Percentiles rank a stretch among this genome's conserved stretches.
Evolutionary conservation across 2,888 invertebrate species (phyloP).

Genomic region (Liposcelis brunnea): DNA sequence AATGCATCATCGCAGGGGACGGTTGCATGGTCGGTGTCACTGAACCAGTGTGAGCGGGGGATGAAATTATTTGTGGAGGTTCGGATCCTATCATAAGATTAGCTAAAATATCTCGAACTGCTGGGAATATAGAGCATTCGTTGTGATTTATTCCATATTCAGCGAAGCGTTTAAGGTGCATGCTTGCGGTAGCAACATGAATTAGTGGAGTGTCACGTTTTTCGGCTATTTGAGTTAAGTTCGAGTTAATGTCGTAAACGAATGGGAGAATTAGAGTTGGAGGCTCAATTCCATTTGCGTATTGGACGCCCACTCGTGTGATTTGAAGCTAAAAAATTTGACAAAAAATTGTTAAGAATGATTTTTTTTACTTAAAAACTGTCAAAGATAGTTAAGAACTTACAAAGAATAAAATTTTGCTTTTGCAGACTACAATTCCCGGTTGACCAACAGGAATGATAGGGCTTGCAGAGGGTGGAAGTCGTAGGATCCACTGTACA

Average conservation of each 20-base stretch:
- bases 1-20: slow-evolving; percentile 18
- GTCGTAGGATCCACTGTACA: slow-evolving; percentile 80
- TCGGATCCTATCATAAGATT: slow-evolving; percentile 71
- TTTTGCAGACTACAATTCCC: slow-evolving; percentile 66
- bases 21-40: slow-evolving; percentile 16
- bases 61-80: slow-evolving; percentile 28
- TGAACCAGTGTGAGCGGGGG: slow-evolving; percentile 7
- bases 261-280: slow-evolving; percentile 68
- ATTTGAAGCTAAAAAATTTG: slow-evolving; percentile 43
- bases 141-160: slow-evolving; percentile 47
- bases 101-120: slow-evolving; percentile 70
- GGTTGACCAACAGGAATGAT: slow-evolving; percentile 83
- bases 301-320: slow-evolving; percentile 43
- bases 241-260: slow-evolving; percentile 74
- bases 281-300: slow-evolving; percentile 42
- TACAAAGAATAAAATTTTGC: slow-evolving; percentile 85
- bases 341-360: neutral
- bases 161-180: slow-evolving; percentile 49
- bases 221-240: slow-evolving; percentile 74
- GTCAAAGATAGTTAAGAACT: slow-evolving; percentile 26
- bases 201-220: slow-evolving; percentile 50
- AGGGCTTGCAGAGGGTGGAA: slow-evolving; percentile 71
- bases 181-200: slow-evolving; percentile 42
- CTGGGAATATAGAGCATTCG: slow-evolving; percentile 83
- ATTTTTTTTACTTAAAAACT: slow-evolving; percentile 8